Conservation (phyloP, 2,113 vertebrate genomes). For the Corydoras sp. region DNA sequence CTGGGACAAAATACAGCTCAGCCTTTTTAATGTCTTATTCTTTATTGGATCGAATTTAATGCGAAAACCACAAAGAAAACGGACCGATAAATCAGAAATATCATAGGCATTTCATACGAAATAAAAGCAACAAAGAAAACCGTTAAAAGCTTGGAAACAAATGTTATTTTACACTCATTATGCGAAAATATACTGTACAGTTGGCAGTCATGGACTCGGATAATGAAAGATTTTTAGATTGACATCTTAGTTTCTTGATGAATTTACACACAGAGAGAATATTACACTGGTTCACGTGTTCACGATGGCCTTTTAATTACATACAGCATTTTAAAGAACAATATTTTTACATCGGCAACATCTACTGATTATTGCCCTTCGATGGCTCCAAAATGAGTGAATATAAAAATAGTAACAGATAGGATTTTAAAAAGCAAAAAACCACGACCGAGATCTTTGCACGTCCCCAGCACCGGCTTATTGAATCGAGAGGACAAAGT, state of each 20-base stretch:
- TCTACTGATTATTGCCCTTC: slow-evolving; percentile 14
- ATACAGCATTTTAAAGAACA: slow-evolving; percentile 32
- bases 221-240: slow-evolving; percentile 29
- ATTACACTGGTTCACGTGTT: slow-evolving; percentile 37
- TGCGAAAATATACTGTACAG: slow-evolving; percentile 42
- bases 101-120: slow-evolving; percentile 36
- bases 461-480: slow-evolving; percentile 35
- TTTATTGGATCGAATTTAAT: slow-evolving; percentile 42
- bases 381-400: slow-evolving; percentile 26
- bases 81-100: slow-evolving; percentile 19
- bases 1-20: background rate
- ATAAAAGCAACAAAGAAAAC: slow-evolving; percentile 16
- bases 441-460: slow-evolving; percentile 27
- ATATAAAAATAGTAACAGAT: slow-evolving; percentile 40
- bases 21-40: slow-evolving; percentile 26
- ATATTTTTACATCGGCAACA: slow-evolving; percentile 18
- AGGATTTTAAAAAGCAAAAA: slow-evolving; percentile 33
- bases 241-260: slow-evolving; percentile 27
- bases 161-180: slow-evolving; percentile 22
- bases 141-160: slow-evolving; percentile 13
- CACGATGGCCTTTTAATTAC: slow-evolving; percentile 34
- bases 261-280: slow-evolving; percentile 33
- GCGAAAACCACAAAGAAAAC: slow-evolving; percentile 39
- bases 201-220: slow-evolving; percentile 37
- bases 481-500: slow-evolving; percentile 36